A percentile compares a stretch with the other conserved stretches of the same genome.
Evolutionary conservation across 2,113 vertebrate species (phyloP).

Genomic region (Elgaria multicarinata): DNA sequence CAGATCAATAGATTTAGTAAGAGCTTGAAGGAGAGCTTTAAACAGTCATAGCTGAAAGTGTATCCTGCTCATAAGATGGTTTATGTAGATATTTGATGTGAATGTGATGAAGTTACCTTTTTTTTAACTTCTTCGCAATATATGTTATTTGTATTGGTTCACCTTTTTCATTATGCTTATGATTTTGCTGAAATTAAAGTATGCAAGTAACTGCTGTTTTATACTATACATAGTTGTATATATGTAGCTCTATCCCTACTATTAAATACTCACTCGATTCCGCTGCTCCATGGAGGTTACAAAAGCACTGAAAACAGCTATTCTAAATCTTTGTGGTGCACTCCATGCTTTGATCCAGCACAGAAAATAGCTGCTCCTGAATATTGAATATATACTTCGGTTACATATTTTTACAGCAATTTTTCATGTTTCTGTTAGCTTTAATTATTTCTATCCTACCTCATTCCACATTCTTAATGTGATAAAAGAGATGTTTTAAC

Average conservation of each 20-base stretch:
- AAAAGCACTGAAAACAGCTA: neutral
- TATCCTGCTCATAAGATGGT: slow-evolving; percentile 68
- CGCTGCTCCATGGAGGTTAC: neutral
- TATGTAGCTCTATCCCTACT: neutral
- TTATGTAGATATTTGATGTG: slow-evolving; percentile 61
- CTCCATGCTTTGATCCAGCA: neutral
- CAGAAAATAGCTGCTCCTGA: neutral
- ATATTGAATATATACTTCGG: neutral
- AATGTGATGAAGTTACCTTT: slow-evolving; percentile 63
- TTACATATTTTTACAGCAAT: neutral
- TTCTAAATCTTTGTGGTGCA: neutral
- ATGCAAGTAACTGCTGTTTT: neutral
- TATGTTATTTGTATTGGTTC: slow-evolving; percentile 52
- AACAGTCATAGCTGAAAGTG: slow-evolving; percentile 71
- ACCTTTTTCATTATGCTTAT: slow-evolving; percentile 1
- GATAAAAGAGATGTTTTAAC: neutral
- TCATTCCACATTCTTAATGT: neutral
- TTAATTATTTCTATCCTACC: neutral
- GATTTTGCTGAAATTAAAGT: slow-evolving; percentile 40
- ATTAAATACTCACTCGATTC: neutral
- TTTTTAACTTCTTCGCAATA: slow-evolving; percentile 65
- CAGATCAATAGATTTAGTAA: slow-evolving; percentile 97
- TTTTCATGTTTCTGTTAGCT: neutral
- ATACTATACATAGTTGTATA: neutral
- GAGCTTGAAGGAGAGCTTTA: slow-evolving; percentile 86